These are phyloP conservation scores for Aphaenogaster rudis DNA, from an alignment of 1,140 invertebrate species.

Conservation along the genomic window DNA sequence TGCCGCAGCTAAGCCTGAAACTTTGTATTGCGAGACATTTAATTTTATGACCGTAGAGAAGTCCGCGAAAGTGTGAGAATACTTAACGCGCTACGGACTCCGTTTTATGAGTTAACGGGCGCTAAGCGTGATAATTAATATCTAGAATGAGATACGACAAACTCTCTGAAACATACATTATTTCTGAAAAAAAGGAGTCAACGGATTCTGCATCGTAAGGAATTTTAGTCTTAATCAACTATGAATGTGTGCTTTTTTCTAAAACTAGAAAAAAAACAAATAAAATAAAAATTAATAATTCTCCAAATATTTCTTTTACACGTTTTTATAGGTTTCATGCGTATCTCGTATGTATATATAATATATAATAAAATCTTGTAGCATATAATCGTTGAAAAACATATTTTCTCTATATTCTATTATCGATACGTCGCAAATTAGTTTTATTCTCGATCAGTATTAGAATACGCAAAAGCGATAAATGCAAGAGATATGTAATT, in stretches of 20 bases:
- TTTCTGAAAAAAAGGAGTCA: neutral
- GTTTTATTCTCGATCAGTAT: conserved; percentile 19
- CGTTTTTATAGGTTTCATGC: neutral
- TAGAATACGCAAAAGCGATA: conserved; percentile 50
- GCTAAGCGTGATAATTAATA: conserved; percentile 36
- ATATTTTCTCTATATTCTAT: neutral
- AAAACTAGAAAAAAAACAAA: neutral
- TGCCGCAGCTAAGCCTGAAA: neutral
- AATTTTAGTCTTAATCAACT: neutral
- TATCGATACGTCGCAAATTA: neutral
- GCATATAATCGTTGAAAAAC: neutral
- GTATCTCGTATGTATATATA: neutral
- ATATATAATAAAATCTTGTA: neutral
- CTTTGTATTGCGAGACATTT: neutral
- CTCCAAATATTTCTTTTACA: neutral
- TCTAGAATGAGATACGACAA: neutral
- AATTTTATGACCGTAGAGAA: conserved; percentile 26
- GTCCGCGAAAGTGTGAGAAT: neutral
- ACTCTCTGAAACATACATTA: neutral
- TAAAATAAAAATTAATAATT: neutral
- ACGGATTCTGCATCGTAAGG: neutral
- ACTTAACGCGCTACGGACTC: neutral
- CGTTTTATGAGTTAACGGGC: conserved; percentile 7
- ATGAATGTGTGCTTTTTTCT: neutral
- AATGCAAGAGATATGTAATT: conserved; percentile 22